These are phyloP conservation scores for Nasalis larvatus DNA, from an alignment of 2,113 vertebrate genomes.

Conservation along the genomic window DNA sequence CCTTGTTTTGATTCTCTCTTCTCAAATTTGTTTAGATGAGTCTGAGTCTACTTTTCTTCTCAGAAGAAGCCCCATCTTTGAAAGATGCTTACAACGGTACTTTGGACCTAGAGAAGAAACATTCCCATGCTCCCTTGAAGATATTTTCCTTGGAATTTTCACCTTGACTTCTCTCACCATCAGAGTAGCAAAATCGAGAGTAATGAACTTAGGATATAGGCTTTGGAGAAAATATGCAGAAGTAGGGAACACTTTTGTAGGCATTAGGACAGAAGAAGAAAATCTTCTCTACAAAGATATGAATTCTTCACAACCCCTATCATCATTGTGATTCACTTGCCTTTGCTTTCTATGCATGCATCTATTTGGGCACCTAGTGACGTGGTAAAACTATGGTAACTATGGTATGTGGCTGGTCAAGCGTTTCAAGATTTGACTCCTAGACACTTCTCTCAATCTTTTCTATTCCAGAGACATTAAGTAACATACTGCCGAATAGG, in stretches of 20 bases:
- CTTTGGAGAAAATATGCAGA: neutral
- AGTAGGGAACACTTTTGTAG: neutral
- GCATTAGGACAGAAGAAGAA: neutral
- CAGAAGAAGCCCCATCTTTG: neutral
- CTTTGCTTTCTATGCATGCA: neutral
- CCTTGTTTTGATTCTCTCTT: neutral
- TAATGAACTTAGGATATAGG: neutral
- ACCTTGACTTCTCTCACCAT: neutral
- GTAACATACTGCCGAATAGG: neutral
- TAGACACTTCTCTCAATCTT: neutral
- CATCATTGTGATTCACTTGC: neutral
- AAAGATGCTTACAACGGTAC: neutral
- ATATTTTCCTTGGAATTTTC: neutral
- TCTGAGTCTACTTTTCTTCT: neutral
- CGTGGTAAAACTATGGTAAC: neutral
- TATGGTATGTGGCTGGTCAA: neutral
- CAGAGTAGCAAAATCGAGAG: neutral
- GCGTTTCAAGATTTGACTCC: neutral
- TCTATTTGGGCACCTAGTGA: neutral
- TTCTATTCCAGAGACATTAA: no score
- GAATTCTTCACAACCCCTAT: neutral
- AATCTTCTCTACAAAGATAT: neutral
- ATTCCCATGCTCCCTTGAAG: neutral
- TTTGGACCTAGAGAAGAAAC: neutral
- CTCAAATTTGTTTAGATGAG: neutral